phyloP scores from a whole-genome alignment of 2,797 vertebrate genomes.

The Uromys caudimaculatus region DNA sequence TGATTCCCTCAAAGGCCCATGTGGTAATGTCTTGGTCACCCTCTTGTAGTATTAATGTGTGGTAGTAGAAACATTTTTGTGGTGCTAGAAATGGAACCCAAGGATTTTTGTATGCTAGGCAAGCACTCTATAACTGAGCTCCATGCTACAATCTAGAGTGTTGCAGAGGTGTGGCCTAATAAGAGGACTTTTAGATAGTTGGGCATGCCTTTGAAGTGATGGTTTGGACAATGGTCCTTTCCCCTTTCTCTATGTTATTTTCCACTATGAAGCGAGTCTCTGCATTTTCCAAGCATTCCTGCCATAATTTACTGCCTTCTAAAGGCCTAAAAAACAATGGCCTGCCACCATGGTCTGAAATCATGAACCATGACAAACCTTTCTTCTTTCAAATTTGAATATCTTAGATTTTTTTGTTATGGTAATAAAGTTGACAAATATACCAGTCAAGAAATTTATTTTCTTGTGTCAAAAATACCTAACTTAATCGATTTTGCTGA shows the following conservation, averaged over 20 bases:
- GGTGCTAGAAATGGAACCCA: neutral
- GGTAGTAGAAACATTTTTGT: neutral
- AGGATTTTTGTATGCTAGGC: neutral
- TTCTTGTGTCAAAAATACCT: constrained; percentile 47
- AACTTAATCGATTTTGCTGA: constrained; percentile 25
- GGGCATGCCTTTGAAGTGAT: neutral
- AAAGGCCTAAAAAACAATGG: neutral
- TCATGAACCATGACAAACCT: neutral
- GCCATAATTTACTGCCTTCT: neutral
- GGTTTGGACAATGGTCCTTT: neutral
- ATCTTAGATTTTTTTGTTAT: neutral
- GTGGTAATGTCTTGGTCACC: neutral
- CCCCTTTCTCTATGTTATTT: neutral
- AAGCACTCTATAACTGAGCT: neutral
- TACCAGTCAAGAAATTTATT: constrained; percentile 43
- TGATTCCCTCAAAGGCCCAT: neutral
- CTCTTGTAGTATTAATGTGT: neutral
- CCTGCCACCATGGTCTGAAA: neutral
- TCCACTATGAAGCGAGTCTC: neutral
- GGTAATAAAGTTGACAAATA: neutral
- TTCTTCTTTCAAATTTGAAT: neutral
- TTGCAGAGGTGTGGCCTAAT: neutral
- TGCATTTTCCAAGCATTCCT: neutral
- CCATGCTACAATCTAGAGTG: neutral
- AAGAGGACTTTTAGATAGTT: neutral